A percentile compares a stretch with the other conserved stretches of the same genome.
Conservation (phyloP, 2,113 vertebrate genomes). For the Desmodus rotundus region DNA sequence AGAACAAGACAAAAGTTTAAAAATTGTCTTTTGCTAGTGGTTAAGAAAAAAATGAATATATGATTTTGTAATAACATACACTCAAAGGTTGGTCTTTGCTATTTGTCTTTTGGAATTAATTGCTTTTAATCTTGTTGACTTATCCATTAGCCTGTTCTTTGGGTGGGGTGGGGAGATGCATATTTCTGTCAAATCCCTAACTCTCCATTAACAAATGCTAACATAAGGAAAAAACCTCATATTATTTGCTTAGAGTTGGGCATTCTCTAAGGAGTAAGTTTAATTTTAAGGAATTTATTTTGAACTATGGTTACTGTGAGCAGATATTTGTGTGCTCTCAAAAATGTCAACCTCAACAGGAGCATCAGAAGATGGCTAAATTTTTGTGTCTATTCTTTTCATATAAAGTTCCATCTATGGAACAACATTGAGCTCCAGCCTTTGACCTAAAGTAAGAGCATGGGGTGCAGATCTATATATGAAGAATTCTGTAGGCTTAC, state of each 20-base stretch:
- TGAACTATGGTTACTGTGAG: neutral
- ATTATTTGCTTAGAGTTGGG: neutral
- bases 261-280: neutral
- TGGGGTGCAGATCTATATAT: neutral
- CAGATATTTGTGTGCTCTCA: neutral
- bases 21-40: neutral
- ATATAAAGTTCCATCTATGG: neutral
- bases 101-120: neutral
- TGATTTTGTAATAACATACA: neutral
- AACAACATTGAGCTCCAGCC: neutral
- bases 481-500: neutral
- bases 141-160: neutral
- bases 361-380: neutral
- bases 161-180: neutral
- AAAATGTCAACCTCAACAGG: neutral
- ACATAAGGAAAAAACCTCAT: neutral
- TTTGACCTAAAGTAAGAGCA: neutral
- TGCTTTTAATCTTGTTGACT: slow-evolving; percentile 11
- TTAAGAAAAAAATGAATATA: neutral
- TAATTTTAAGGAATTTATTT: slow-evolving; percentile 23
- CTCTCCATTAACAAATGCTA: neutral
- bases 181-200: neutral
- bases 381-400: neutral
- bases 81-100: neutral
- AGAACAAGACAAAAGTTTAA: neutral